Percentiles rank a stretch among this genome's conserved stretches.
phyloP scores from a whole-genome alignment of 2,888 invertebrate species.

The Mesochorus sp. region DNA sequence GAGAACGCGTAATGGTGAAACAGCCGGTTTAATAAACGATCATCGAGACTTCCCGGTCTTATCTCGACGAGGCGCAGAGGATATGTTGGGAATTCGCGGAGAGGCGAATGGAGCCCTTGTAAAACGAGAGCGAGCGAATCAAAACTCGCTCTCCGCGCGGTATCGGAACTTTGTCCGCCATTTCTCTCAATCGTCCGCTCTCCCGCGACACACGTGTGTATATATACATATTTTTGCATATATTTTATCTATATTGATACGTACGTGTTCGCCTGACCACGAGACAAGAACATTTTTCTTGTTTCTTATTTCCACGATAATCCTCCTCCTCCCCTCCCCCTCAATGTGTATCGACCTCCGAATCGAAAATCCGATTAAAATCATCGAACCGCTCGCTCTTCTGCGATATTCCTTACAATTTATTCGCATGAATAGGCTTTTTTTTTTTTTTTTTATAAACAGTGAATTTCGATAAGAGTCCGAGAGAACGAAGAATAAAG shows the following conservation, averaged over 20 bases:
- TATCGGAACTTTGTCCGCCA: conserved; percentile 21
- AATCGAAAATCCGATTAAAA: conserved; percentile 31
- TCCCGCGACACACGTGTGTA: background rate
- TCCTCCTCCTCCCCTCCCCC: too few relatives aligned
- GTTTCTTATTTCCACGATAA: conserved; percentile 56
- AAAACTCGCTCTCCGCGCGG: conserved; percentile 42
- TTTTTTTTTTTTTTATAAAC: background rate
- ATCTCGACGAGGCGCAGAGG: conserved; percentile 43
- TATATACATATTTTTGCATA: background rate
- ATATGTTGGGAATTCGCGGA: conserved; percentile 38
- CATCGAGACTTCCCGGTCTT: conserved; percentile 59
- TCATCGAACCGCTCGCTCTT: conserved; percentile 12
- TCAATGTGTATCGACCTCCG: conserved; percentile 47
- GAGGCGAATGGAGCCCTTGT: conserved; percentile 18
- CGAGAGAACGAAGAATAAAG: background rate
- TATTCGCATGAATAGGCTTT: conserved; percentile 42
- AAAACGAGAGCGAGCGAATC: conserved; percentile 31
- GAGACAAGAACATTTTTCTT: conserved; percentile 54
- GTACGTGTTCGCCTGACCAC: conserved; percentile 15
- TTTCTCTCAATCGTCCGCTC: conserved; percentile 4
- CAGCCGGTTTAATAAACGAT: conserved; percentile 60
- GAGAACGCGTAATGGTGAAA: conserved; percentile 51
- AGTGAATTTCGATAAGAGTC: background rate
- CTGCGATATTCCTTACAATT: conserved; percentile 12
- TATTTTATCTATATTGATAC: conserved; percentile 26